Base-by-base conservation (phyloP, 2,113 vertebrate species). In the Phylloscopus whistleri region DNA sequence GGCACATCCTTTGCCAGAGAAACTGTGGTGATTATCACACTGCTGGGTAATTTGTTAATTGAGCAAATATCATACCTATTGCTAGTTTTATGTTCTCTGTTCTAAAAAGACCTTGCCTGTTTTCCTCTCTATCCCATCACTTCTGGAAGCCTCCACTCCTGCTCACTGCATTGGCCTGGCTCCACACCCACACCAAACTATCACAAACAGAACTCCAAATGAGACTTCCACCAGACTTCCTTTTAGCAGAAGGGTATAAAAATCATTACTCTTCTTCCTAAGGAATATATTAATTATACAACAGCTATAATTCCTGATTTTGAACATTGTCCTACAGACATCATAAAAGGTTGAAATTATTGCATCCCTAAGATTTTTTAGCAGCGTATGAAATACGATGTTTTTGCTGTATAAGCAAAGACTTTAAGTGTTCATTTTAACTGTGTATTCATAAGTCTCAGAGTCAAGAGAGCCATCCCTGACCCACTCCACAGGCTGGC, bases 121-220 rank as follows among this genome's bases (percentile, higher is more conserved):
- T 91, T 89, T 64, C 17, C 16, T 75, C 31, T 46, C 31, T 48
- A 9, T 35, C 44, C 41, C 16, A 14, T 43, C 48, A 26, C 13
- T 75, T 79, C 46, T n/a, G 48, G 39, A 94, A 75, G 19, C 12
- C 48, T 91, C 58, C 9, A 20, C 6, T 56, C 7, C n/a, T 9
- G 1, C 1, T 0, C 43, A 46, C 17, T 63, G 2, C 13, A n/a
- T 16, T 1, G 0, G 14, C 16, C 21, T 73, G 31, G 9, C 28
- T 74, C 35, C 43, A 44, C n/a, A 48, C 17, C 8, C 35, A 64
- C 7, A 22, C 5, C 31, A 85, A 28, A 44, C 14, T 8, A 41
- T 31, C 64, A 37, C 19, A 22, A 43, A n/a, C 19, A 33, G 68
- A 31, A 41, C 27, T 72, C 15, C 26, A 33, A 30, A 68, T 2